Evolutionary conservation across 2,113 vertebrate species (phyloP).

Genomic region (Geococcyx californianus): DNA sequence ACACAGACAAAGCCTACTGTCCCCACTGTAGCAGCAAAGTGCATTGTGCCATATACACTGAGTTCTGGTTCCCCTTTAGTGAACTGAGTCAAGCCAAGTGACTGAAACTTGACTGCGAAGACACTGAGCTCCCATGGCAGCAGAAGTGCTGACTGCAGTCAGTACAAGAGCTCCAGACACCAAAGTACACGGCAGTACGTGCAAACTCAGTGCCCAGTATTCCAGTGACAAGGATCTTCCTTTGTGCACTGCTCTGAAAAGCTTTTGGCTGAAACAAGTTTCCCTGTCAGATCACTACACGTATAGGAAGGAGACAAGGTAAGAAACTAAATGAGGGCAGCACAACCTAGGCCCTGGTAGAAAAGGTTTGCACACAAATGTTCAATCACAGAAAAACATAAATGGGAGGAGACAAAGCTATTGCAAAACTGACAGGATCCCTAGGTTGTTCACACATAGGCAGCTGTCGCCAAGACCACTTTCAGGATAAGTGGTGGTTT

Average conservation of each 20-base stretch:
- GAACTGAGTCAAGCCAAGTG: background rate
- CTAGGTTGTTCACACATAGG: background rate
- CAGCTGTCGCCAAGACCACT: background rate
- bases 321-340: background rate
- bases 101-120: background rate
- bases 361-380: background rate
- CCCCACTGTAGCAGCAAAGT: background rate
- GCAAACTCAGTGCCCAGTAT: background rate
- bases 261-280: background rate
- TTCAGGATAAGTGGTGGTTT: background rate
- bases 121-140: background rate
- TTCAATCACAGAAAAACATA: accelerated
- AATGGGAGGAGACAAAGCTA: background rate
- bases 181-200: background rate
- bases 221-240: background rate
- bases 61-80: background rate
- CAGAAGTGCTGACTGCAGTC: background rate
- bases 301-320: accelerated
- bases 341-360: background rate
- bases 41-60: background rate
- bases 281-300: background rate
- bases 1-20: background rate
- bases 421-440: background rate
- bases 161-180: background rate
- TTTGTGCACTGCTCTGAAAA: background rate